Percentiles rank a stretch among this genome's conserved stretches.
These are phyloP conservation scores for Urocynchramus pylzowi DNA, from an alignment of 2,113 vertebrate genomes.

Conservation along the genomic window DNA sequence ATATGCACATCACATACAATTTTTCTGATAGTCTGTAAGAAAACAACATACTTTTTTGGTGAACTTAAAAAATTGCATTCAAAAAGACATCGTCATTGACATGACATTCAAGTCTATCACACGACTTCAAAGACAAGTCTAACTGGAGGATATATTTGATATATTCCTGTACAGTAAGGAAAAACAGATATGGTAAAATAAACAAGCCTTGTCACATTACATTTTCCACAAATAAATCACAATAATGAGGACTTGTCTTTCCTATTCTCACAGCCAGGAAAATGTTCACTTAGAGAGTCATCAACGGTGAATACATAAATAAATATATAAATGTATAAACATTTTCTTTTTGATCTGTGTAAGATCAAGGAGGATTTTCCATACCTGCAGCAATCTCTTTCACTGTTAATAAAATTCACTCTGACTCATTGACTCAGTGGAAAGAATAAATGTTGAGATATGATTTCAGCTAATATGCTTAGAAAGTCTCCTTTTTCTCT, in stretches of 20 bases:
- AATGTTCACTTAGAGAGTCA: background rate
- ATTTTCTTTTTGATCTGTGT: conserved; percentile 10
- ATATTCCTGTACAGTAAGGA: background rate
- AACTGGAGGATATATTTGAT: background rate
- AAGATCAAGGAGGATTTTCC: background rate
- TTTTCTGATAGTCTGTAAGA: background rate
- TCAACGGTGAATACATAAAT: background rate
- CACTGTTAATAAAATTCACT: background rate
- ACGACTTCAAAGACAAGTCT: background rate
- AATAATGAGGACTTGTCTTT: background rate
- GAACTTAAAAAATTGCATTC: background rate
- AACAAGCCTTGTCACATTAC: background rate
- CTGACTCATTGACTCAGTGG: background rate
- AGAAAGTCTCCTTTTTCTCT: background rate
- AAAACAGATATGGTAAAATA: conserved; percentile 6
- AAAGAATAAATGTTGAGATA: background rate
- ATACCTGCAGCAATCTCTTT: background rate
- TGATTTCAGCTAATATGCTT: background rate
- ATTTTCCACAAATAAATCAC: conserved; percentile 29
- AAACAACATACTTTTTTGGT: background rate
- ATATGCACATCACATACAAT: background rate
- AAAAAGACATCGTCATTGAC: background rate
- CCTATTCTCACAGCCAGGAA: background rate
- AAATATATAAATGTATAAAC: background rate
- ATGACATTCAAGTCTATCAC: background rate